These are phyloP conservation scores for Nothocercus julius DNA, from an alignment of 2,113 vertebrate genomes.

Conservation along the genomic window DNA sequence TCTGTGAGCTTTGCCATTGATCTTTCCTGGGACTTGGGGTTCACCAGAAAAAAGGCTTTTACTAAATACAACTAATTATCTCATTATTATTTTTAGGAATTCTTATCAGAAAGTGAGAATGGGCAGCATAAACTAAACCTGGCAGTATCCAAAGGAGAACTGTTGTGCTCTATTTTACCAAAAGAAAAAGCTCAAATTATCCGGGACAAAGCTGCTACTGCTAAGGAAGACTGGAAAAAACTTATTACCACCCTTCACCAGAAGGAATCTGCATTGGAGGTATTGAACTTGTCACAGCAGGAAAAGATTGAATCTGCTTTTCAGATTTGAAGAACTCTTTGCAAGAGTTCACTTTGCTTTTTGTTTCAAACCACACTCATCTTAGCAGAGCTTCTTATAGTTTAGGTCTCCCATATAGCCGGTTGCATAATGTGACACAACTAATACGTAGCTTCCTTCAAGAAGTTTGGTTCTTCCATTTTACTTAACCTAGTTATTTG, in stretches of 20 bases:
- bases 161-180: conserved; percentile 85
- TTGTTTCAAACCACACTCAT: not conserved
- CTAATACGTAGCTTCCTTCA: not conserved
- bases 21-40: not conserved
- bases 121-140: conserved; percentile 90
- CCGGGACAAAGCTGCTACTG: conserved; percentile 81
- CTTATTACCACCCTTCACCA: conserved; percentile 89
- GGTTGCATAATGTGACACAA: not conserved
- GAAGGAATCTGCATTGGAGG: conserved; percentile 90
- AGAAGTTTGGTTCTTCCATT: not conserved
- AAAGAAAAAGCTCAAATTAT: conserved; percentile 86
- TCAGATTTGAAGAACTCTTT: too few species aligned
- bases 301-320: not conserved
- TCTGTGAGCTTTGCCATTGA: not conserved
- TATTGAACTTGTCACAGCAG: conserved; percentile 32
- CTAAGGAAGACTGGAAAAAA: conserved; percentile 92
- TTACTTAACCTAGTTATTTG: not conserved
- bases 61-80: not conserved
- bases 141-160: conserved; percentile 87
- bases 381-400: not conserved
- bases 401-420: not conserved
- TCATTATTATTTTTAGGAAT: conserved; percentile 81
- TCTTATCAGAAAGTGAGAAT: conserved; percentile 90
- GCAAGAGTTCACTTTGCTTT: not conserved
- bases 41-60: not conserved